phyloP scores from a whole-genome alignment of 1,140 invertebrate species.

The Spodoptera litura region DNA sequence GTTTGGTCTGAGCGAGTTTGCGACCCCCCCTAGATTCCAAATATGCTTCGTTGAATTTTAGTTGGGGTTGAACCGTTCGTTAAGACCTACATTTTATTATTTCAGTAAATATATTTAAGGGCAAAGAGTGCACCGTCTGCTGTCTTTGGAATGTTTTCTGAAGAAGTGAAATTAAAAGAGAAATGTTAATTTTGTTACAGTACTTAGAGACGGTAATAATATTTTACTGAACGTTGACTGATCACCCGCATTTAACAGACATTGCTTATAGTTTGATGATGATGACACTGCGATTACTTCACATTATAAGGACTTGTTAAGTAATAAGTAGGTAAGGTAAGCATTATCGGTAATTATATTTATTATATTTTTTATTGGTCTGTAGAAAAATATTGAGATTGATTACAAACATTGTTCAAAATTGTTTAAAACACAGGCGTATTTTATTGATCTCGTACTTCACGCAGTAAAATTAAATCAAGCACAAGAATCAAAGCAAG shows the following conservation, averaged over 20 bases:
- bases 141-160: background rate
- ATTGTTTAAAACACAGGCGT: too few relatives aligned
- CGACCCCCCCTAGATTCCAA: slow-evolving; percentile 50
- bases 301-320: too few relatives aligned
- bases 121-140: background rate
- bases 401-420: too few relatives aligned
- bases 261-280: too few relatives aligned
- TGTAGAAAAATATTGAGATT: too few relatives aligned
- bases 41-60: slow-evolving; percentile 61
- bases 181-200: background rate
- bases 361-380: too few relatives aligned
- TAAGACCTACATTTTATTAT: slow-evolving; percentile 49
- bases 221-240: background rate
- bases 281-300: too few relatives aligned
- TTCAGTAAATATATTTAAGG: slow-evolving; percentile 45
- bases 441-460: background rate
- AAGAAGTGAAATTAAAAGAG: background rate
- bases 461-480: slow-evolving; percentile 35
- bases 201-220: background rate
- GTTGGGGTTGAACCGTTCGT: slow-evolving; percentile 44
- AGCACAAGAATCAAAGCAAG: slow-evolving; percentile 37
- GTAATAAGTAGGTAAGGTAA: too few relatives aligned
- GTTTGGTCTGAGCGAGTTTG: slow-evolving; percentile 58
- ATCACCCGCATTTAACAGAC: too few relatives aligned
- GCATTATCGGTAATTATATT: too few relatives aligned